Evolutionary conservation across 2,797 vertebrate species (phyloP), one percentile per base, ranked within the genome.

Genomic region (Brachymystax lenok): DNA sequence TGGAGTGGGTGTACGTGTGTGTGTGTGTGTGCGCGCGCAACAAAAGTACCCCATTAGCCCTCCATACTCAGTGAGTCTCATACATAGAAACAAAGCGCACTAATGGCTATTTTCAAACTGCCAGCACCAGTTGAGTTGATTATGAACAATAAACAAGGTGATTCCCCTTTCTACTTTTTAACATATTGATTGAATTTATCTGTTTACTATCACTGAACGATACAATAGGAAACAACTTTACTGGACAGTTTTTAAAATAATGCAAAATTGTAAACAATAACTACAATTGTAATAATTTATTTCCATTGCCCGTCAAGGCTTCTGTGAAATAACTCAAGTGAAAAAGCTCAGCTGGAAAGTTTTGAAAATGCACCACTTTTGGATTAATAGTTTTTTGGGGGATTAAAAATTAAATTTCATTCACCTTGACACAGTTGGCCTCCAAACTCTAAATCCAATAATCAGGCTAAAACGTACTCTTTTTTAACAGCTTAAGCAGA

Each of bases 381-480:
- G 24, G 12, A 28, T 67, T 7, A 30, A 67, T 6, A 7, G 27
- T 17, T 16, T 66, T 61, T 10, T n/a, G 7, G 19, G 24, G 64
- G 64, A 30, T 67, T 67, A 16, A 33, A 5, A 67, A 13, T 67
- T 3, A 10, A 1, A 59, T 59, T 67, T 30, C 28, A 17, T 30
- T 67, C 27, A 67, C 24, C 27, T 67, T 30, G 28, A 28, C 64
- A 64, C 13, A 64, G 24, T 27, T 24, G 16, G 8, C 21, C 61
- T 64, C 61, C 61, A 24, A 64, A 64, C 21, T 64, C 24, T 64
- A 64, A 54, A 54, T 54, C 52, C 52, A 16, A 64, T 64, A 64
- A 27, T 24, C 61, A 64, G 21, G 24, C 61, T 66, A 30, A 66
- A 30, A 28, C 27, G 61, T 30, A 6, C 3, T 4, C 8, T 59